These are phyloP conservation scores for Microvelia longipes DNA, from an alignment of 1,140 invertebrate genomes.

Conservation along the genomic window DNA sequence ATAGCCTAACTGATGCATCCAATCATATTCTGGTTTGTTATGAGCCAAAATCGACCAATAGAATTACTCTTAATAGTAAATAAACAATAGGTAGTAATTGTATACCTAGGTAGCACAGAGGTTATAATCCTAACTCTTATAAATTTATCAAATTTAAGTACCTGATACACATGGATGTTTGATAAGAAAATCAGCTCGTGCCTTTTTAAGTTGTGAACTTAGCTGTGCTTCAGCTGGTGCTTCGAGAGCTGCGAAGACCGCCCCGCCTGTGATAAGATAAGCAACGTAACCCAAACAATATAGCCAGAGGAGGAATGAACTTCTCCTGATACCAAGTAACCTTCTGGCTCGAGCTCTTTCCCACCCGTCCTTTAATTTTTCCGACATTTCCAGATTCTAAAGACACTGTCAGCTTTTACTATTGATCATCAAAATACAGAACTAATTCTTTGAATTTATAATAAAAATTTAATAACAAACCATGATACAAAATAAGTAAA, in stretches of 20 bases:
- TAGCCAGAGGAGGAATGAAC: conserved; percentile 33
- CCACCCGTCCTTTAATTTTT: neutral
- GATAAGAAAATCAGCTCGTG: conserved; percentile 39
- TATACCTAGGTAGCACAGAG: no score
- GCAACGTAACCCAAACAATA: conserved; percentile 49
- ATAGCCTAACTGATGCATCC: no score
- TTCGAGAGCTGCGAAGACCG: conserved; percentile 62
- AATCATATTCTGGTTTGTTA: no score
- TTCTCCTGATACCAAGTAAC: conserved; percentile 31
- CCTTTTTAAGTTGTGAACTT: conserved; percentile 34
- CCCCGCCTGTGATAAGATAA: conserved; percentile 54
- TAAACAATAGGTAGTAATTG: no score
- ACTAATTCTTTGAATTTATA: no score
- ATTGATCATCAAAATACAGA: neutral
- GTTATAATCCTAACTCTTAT: no score
- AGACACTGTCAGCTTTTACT: neutral
- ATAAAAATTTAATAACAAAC: no score
- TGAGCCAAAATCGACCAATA: no score
- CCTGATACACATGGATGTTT: conserved; percentile 39
- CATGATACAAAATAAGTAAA: no score
- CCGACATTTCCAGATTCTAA: neutral
- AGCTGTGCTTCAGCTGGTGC: conserved; percentile 44
- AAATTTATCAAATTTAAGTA: no score
- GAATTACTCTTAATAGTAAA: no score
- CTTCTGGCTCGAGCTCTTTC: conserved; percentile 11